Percentiles rank a stretch among this genome's conserved stretches.
These are phyloP conservation scores for Chrysina gloriosa DNA, from an alignment of 2,888 invertebrate species.

Conservation along the genomic window DNA sequence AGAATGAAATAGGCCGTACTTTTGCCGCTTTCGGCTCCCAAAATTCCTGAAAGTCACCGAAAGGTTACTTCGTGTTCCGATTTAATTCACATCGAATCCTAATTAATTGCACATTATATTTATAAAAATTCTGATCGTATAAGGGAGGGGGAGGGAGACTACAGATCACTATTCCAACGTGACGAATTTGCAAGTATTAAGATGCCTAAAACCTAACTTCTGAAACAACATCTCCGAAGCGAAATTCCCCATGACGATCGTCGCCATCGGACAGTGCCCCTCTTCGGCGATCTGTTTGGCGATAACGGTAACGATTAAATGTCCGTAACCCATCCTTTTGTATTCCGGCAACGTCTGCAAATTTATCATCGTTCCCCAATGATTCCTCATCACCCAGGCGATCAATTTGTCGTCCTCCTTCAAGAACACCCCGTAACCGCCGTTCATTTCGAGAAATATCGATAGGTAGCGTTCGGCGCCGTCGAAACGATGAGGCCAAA, in stretches of 20 bases:
- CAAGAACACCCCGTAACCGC: conserved; percentile 37
- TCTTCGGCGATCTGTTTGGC: conserved; percentile 38
- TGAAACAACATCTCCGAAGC: conserved; percentile 36
- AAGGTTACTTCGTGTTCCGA: too few relatives aligned
- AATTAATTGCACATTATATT: neutral
- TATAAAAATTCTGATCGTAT: neutral
- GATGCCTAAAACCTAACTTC: conserved; percentile 35
- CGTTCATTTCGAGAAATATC: conserved; percentile 36
- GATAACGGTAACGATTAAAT: conserved; percentile 33
- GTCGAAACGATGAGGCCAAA: conserved; percentile 50
- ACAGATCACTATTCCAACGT: conserved; percentile 26
- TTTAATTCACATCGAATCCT: neutral
- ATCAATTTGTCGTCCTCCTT: conserved; percentile 37
- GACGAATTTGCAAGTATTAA: conserved; percentile 31
- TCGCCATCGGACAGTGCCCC: conserved; percentile 38
- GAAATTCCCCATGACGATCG: conserved; percentile 36
- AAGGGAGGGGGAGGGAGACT: too few relatives aligned
- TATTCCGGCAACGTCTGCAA: conserved; percentile 38
- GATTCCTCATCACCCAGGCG: conserved; percentile 38
- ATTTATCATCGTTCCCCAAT: conserved; percentile 36
- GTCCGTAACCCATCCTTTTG: conserved; percentile 37
- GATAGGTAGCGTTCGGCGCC: conserved; percentile 45
- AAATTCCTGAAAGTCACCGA: too few relatives aligned
- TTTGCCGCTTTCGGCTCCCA: too few relatives aligned
- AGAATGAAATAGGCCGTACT: too few relatives aligned